Evolutionary conservation across 2,113 vertebrate genomes (phyloP).

Genomic region (Tachuris rubrigastra): DNA sequence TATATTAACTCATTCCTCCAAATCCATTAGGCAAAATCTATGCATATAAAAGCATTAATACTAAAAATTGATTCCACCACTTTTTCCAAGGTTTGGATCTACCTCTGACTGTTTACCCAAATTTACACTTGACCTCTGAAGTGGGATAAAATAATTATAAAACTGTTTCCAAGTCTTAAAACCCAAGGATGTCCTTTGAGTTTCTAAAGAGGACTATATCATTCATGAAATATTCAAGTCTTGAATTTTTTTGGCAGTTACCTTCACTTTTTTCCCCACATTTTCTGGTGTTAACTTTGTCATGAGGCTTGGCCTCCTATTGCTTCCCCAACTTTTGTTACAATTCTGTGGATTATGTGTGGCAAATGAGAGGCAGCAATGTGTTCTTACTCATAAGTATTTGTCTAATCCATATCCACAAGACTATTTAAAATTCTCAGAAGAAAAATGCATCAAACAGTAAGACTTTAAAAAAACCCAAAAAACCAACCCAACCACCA

Average conservation of each 20-base stretch:
- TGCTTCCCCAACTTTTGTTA: background rate
- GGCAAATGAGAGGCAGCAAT: background rate
- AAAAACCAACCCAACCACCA: background rate
- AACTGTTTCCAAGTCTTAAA: background rate
- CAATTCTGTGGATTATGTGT: background rate
- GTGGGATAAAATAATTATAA: background rate
- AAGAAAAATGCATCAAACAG: background rate
- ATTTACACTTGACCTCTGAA: background rate
- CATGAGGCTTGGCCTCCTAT: background rate
- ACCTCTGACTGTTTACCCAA: background rate
- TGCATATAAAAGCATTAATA: background rate
- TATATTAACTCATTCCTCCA: background rate
- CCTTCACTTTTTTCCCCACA: accelerated
- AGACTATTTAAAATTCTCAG: background rate
- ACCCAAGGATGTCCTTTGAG: background rate
- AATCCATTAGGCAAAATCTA: background rate
- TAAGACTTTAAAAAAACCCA: background rate
- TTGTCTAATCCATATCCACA: background rate
- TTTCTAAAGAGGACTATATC: background rate
- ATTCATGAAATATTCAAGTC: background rate
- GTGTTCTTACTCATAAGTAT: background rate
- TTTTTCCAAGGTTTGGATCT: background rate
- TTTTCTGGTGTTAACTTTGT: background rate
- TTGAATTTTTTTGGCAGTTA: background rate
- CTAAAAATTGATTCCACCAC: background rate